Percentiles rank a stretch among this genome's conserved stretches.
phyloP scores from a whole-genome alignment of 2,113 vertebrate species.

The Clarias magur region DNA sequence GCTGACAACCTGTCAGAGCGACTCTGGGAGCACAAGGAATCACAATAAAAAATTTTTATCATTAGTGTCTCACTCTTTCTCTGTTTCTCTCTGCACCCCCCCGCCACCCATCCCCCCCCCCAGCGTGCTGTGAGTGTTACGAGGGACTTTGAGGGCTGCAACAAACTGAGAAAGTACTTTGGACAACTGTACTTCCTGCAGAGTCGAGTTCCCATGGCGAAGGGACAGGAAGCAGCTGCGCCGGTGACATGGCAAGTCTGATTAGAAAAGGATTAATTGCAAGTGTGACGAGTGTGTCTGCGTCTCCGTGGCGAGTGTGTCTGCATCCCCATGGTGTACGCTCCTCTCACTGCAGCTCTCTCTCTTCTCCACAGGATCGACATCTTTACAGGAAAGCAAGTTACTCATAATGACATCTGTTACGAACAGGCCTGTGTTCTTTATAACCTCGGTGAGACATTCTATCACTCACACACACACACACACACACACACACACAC shows the following conservation, averaged over 20 bases:
- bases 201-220: slow-evolving; percentile 83
- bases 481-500: neutral
- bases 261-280: neutral
- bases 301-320: neutral
- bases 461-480: neutral
- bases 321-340: neutral
- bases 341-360: neutral
- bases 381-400: slow-evolving; percentile 79
- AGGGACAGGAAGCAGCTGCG: slow-evolving; percentile 75
- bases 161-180: slow-evolving; percentile 79
- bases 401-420: slow-evolving; percentile 81
- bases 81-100: slow-evolving; percentile 9
- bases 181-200: slow-evolving; percentile 86
- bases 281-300: neutral
- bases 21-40: too few relatives aligned
- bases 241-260: slow-evolving; percentile 78
- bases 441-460: slow-evolving; percentile 82
- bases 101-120: too few relatives aligned
- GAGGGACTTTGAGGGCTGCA: slow-evolving; percentile 84
- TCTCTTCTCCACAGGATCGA: slow-evolving; percentile 70
- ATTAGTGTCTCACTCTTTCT: neutral
- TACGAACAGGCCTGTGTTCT: slow-evolving; percentile 84
- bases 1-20: too few relatives aligned
- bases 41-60: neutral
- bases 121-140: slow-evolving; percentile 78